A percentile compares a stretch with the other conserved stretches of the same genome.
These are phyloP conservation scores for Ennomos quercinarius DNA, from an alignment of 2,888 invertebrate species.

Conservation along the genomic window DNA sequence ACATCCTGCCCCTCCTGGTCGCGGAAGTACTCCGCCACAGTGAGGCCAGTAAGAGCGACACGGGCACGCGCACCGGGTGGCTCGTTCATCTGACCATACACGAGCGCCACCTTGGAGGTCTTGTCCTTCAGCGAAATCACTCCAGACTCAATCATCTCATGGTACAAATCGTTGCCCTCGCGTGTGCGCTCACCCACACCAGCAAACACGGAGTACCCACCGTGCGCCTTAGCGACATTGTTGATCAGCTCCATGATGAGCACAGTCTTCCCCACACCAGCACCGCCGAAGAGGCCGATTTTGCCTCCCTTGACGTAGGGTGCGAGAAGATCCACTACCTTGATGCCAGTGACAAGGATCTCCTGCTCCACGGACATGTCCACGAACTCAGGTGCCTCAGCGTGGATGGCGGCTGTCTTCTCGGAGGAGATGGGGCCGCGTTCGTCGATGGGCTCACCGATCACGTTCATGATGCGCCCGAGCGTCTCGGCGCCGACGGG, in stretches of 20 bases:
- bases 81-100: constrained; percentile 99
- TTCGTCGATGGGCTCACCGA: constrained; percentile 95
- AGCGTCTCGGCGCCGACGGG: constrained; percentile 96
- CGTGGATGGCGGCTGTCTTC: constrained; percentile 93
- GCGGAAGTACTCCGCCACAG: constrained; percentile 98
- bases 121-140: constrained; percentile 96
- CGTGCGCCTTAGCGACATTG: constrained; percentile 98
- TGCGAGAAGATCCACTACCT: constrained; percentile 96
- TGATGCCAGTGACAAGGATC: constrained; percentile 97
- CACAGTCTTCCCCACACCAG: constrained; percentile 98
- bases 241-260: constrained; percentile 98
- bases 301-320: constrained; percentile 98
- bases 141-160: constrained; percentile 98
- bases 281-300: constrained; percentile 97
- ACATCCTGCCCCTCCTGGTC: constrained; percentile 98
- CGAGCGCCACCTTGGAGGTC: constrained; percentile 96
- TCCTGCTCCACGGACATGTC: constrained; percentile 97
- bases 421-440: constrained; percentile 94
- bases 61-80: constrained; percentile 98
- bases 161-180: constrained; percentile 98
- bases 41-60: constrained; percentile 96
- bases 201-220: constrained; percentile 98
- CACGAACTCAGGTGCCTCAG: constrained; percentile 95
- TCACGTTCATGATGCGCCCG: constrained; percentile 97
- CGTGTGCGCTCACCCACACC: constrained; percentile 98